These are phyloP conservation scores for Lagocephalus sceleratus DNA, from an alignment of 2,797 vertebrate species.

Conservation along the genomic window DNA sequence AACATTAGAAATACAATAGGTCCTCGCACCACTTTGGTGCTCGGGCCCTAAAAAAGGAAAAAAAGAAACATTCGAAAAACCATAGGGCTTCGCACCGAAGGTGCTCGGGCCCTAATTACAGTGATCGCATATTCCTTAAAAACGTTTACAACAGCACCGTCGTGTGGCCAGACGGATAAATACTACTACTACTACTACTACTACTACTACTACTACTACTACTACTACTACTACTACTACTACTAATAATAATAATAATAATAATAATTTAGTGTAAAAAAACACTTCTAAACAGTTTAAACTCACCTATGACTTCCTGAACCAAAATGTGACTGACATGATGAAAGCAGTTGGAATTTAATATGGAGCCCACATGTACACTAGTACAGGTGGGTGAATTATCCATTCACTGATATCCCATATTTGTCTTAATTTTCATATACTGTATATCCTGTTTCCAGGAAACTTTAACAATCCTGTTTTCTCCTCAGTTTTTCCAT, in stretches of 20 bases:
- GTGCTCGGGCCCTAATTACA: too few species aligned
- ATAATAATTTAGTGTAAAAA: not conserved
- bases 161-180: conserved; percentile 39
- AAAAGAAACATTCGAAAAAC: too few species aligned
- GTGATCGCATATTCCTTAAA: conserved; percentile 1
- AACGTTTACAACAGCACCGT: conserved; percentile 41
- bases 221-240: too few species aligned
- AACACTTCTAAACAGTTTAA: not conserved
- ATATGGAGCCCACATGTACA: not conserved
- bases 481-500: not conserved
- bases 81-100: too few species aligned
- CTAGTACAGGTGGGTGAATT: too few species aligned
- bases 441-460: not conserved
- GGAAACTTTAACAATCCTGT: not conserved
- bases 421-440: not conserved
- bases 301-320: not conserved
- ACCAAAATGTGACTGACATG: not conserved
- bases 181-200: not conserved
- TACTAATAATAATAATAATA: too few species aligned
- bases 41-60: too few species aligned
- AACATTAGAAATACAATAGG: too few species aligned
- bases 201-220: too few species aligned
- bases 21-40: too few species aligned
- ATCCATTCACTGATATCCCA: too few species aligned
- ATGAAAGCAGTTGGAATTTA: not conserved